Base-by-base conservation (phyloP, 2,888 invertebrate species). In the Tiphia femorata region DNA sequence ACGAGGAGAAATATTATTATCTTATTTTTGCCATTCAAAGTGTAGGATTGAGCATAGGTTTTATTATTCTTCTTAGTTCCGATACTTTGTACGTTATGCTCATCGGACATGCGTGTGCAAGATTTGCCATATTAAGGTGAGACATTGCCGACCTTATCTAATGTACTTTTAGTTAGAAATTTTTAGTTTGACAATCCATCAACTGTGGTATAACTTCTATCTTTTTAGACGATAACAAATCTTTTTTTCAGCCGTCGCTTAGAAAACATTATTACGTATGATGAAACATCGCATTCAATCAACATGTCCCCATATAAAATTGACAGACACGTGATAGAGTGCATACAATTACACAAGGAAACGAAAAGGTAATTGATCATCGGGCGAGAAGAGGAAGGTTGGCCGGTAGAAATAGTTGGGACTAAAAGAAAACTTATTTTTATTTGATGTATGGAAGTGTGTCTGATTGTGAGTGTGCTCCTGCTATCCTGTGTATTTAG, bases 171-270 rank as follows among this genome's bases (percentile, higher is more conserved):
- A n/a, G n/a, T n/a, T n/a, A n/a, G n/a, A n/a, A n/a, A n/a, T n/a
- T n/a, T n/a, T n/a, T n/a, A n/a, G n/a, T n/a, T n/a, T n/a, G n/a
- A n/a, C n/a, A n/a, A n/a, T n/a, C n/a, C n/a, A n/a, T n/a, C n/a
- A n/a, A n/a, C n/a, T n/a, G n/a, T n/a, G n/a, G n/a, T n/a, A n/a
- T n/a, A n/a, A n/a, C n/a, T n/a, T n/a, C n/a, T n/a, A n/a, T n/a
- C n/a, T n/a, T n/a, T n/a, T n/a, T n/a, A n/a, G n/a, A n/a, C n/a
- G n/a, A n/a, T n/a, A n/a, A n/a, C n/a, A n/a, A n/a, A n/a, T n/a
- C n/a, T n/a, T n/a, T n/a, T n/a, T 21, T 33, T 7, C 17, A 52
- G 51, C n/a, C 20, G 8, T 5, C 47, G 47, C 21, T 48, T 52
- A 10, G 21, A 52, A 12, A 52, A 17, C 2, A 19, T 20, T 3